Evolutionary conservation across 2,888 invertebrate species (phyloP).

Genomic region (Apodemia zela): DNA sequence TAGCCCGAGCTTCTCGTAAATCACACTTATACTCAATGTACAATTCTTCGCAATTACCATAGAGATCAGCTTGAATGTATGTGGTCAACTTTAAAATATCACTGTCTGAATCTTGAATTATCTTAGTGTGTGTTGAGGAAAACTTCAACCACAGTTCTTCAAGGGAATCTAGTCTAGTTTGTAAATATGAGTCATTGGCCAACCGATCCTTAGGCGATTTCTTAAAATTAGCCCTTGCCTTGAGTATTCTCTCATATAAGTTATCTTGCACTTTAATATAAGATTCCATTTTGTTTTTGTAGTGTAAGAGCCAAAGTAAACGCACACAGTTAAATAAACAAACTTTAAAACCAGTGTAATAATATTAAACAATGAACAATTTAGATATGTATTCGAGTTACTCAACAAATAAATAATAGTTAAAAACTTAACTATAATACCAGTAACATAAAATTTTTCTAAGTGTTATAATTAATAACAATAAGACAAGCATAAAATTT

Average conservation of each 20-base stretch:
- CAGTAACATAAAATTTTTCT: neutral
- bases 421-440: no score
- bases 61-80: slow-evolving; percentile 14
- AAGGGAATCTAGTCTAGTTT: slow-evolving; percentile 21
- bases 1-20: slow-evolving; percentile 11
- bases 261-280: slow-evolving; percentile 21
- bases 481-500: no score
- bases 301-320: no score
- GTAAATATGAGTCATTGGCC: slow-evolving; percentile 13
- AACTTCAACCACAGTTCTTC: slow-evolving; percentile 22
- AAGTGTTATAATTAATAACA: no score
- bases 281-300: slow-evolving; percentile 10
- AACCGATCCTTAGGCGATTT: slow-evolving; percentile 21
- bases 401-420: no score
- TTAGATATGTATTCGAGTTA: no score
- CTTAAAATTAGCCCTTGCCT: slow-evolving; percentile 19
- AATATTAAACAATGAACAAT: no score
- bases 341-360: no score
- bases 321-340: no score
- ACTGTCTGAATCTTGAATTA: slow-evolving; percentile 14
- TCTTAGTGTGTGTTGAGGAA: slow-evolving; percentile 13
- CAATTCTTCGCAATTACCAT: slow-evolving; percentile 12
- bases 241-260: slow-evolving; percentile 6
- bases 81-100: neutral
- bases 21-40: slow-evolving; percentile 18